Conservation (phyloP, 1,140 invertebrate genomes). For the Zophobas atratus region DNA sequence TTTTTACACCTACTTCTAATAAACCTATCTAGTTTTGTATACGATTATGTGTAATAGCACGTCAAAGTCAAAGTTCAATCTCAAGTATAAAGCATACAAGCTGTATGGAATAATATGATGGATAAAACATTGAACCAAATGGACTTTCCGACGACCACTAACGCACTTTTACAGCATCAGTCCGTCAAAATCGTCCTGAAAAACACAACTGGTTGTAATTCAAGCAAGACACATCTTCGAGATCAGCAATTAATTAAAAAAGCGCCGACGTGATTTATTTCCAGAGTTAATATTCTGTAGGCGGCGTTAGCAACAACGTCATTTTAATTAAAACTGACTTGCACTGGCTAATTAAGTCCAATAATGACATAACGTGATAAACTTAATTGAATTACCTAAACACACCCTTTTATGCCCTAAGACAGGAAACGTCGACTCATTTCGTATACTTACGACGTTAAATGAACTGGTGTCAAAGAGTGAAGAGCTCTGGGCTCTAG, state of each 20-base stretch:
- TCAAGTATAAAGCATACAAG: conserved; percentile 46
- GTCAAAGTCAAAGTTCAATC: conserved; percentile 48
- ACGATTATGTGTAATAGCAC: conserved; percentile 46
- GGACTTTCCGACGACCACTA: conserved; percentile 37
- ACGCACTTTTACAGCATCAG: conserved; percentile 44
- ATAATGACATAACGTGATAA: conserved; percentile 41
- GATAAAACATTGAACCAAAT: conserved; percentile 44
- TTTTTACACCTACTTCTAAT: conserved; percentile 47
- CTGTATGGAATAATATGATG: conserved; percentile 41
- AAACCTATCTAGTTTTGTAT: conserved; percentile 41
- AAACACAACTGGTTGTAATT: conserved; percentile 41
- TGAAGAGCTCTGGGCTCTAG: conserved; percentile 56
- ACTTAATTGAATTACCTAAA: conserved; percentile 42
- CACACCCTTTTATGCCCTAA: conserved; percentile 33
- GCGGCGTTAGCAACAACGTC: conserved; percentile 33
- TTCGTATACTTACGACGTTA: conserved; percentile 53
- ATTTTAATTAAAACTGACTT: conserved; percentile 39
- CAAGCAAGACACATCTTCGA: conserved; percentile 10
- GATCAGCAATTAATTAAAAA: conserved; percentile 38
- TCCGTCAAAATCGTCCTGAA: conserved; percentile 44
- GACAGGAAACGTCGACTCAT: conserved; percentile 35
- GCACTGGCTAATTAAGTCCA: conserved; percentile 41
- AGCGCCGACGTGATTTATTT: conserved; percentile 34
- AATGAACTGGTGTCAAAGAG: conserved; percentile 60
- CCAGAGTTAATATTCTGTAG: conserved; percentile 23